Conservation (phyloP, 2,797 vertebrate genomes). For the Sus cebifrons region DNA sequence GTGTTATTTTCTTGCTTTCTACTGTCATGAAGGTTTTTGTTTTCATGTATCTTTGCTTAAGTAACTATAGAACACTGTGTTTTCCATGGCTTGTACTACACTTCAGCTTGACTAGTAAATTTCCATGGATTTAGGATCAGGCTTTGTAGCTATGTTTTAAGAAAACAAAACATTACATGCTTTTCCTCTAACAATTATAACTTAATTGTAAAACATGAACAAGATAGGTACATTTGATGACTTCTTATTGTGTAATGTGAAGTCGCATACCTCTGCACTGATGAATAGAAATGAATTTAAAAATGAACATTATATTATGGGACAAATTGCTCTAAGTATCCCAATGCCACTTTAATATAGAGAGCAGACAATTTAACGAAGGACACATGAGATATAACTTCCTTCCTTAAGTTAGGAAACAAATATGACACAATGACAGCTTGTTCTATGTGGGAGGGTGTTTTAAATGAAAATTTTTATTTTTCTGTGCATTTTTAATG, state of each 20-base stretch:
- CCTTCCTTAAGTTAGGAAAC: constrained; percentile 80
- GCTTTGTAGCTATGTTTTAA: constrained; percentile 44
- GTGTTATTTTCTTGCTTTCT: constrained; percentile 3
- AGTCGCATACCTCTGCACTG: constrained; percentile 31
- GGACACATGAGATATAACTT: constrained; percentile 68
- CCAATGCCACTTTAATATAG: constrained; percentile 67
- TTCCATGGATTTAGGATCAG: constrained; percentile 63
- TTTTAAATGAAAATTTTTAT: constrained; percentile 84
- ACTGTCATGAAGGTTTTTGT: constrained; percentile 29
- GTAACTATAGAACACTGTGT: constrained; percentile 55
- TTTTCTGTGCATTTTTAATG: constrained; percentile 73
- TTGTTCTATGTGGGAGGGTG: constrained; percentile 84
- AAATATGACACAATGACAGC: constrained; percentile 82
- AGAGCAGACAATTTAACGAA: constrained; percentile 66
- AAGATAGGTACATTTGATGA: constrained; percentile 45
- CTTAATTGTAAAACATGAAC: constrained; percentile 67
- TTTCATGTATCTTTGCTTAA: constrained; percentile 50
- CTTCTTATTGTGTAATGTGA: constrained; percentile 36
- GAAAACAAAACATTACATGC: constrained; percentile 55
- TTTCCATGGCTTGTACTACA: not conserved
- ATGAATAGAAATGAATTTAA: constrained; percentile 63
- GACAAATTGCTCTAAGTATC: constrained; percentile 52
- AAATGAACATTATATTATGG: constrained; percentile 60
- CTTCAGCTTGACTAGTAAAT: constrained; percentile 66
- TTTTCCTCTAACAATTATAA: constrained; percentile 48